Evolutionary conservation across 2,113 vertebrate species (phyloP).

Genomic region (Bufo gargarizans): DNA sequence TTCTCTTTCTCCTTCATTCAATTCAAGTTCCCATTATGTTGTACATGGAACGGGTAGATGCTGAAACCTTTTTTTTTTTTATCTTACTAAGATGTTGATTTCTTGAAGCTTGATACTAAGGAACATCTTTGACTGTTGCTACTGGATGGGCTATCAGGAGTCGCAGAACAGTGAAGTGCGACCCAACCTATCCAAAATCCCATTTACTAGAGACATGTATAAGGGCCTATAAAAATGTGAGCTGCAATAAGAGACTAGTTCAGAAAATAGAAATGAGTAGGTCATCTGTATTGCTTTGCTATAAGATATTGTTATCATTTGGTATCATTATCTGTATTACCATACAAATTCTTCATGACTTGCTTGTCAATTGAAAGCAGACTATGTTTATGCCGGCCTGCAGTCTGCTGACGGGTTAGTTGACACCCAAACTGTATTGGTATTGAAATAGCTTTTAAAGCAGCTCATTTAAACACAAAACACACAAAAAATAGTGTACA

Average conservation of each 20-base stretch:
- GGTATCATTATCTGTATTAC: not conserved
- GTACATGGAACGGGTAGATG: conserved; percentile 51
- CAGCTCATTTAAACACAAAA: too few relatives aligned
- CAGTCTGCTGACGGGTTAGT: not conserved
- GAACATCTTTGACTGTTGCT: conserved; percentile 7
- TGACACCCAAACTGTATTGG: not conserved
- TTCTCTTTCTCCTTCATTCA: conserved; percentile 52
- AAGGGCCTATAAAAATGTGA: not conserved
- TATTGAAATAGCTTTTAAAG: not conserved
- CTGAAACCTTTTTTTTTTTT: conserved; percentile 51
- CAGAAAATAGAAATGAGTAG: not conserved
- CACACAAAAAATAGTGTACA: too few relatives aligned
- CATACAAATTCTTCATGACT: not conserved
- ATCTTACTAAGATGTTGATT: conserved; percentile 29
- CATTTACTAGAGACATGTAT: not conserved
- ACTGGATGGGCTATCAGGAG: not conserved
- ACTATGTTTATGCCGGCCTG: not conserved
- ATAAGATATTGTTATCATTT: not conserved
- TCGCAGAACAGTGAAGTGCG: not conserved
- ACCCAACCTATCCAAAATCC: not conserved
- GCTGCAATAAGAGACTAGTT: not conserved
- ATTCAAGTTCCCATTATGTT: conserved; percentile 58
- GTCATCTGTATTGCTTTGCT: not conserved
- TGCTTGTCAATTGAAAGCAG: not conserved
- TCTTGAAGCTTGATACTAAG: conserved; percentile 18